Evolutionary conservation across 2,797 vertebrate genomes (phyloP), one percentile per base, ranked within the genome.

Genomic region (Spondyliosoma cantharus): DNA sequence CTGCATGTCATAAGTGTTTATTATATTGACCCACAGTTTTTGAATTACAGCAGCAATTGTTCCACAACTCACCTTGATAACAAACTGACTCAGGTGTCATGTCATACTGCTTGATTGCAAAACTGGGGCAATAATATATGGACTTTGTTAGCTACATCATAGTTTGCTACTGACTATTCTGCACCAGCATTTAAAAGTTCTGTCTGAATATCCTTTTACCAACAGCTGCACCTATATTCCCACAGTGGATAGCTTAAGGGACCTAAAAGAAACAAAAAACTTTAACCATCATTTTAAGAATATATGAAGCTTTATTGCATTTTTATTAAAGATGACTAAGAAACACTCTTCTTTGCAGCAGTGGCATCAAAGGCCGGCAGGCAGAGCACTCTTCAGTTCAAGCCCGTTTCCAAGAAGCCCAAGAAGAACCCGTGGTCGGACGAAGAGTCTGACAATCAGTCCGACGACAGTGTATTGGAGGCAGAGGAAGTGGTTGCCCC

Each of bases 331-430:
- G 3, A 43, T 76, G 9, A 29, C 13, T 49, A 5, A 15, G 14
- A 61, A 61, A 43, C 48, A 0, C 11, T 0, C 16, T 70, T 53
- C 1, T 67, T 45, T 72, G 20, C 58, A 61, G 68, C 89, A 92
- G 95, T 2, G 37, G 37, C 48, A 16, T 56, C 88, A 7, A 96
- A 94, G 84, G 72, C 74, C 1, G 95, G 95, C 82, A 98, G 93
- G 80, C 98, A 99, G 92, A 94, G 95, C 85, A 97, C 94, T 0
- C 93, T 98, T 9, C 93, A 95, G 16, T 99, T 99, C 90, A 97
- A 96, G 72, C 93, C 97, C 8, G 2, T 95, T 46, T 86, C 92
- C 90, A 96, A 96, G 86, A 91, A 88, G 67, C 89, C 91, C 76
- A 96, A 96, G 89, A 96, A 76, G 84, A 96, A 93, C 45, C 86